Base-by-base conservation (phyloP, 2,888 invertebrate species). In the Parthenolecanium corni region DNA sequence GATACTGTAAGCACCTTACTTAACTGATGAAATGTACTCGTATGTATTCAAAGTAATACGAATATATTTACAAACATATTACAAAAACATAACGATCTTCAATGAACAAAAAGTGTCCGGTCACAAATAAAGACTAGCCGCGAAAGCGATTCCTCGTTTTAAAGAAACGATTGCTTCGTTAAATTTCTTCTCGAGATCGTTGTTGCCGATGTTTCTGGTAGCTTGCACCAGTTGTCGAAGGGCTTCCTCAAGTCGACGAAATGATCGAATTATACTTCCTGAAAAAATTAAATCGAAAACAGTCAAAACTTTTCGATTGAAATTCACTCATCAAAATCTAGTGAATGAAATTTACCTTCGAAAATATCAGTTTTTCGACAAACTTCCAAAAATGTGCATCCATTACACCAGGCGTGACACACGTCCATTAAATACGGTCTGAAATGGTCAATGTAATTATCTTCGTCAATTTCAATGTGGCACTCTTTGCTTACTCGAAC, bases 81-180 rank as follows among this genome's bases (percentile, higher is more conserved):
- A 4, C 5, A 31, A 31, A 31, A 31, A 31, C 31, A 31, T 9
- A 44, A 44, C 14, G 14, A 44, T 44, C 5, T 16, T 44, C 14
- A 44, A 44, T 16, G 14, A 16, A 44, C 5, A 14, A 3, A n/a
- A 9, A 5, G n/a, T 44, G 16, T 16, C n/a, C 3, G 6, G 25
- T 46, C 6, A 92, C 69, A 94, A 78, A 76, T 98, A 98, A 58
- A 98, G 81, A 75, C 95, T 96, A 64, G 97, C 96, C 21, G 98
- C 98, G 76, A 99, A 99, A n/a, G 98, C 91, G 72, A 99, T 99
- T 74, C 98, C 98, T 68, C 98, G 81, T 75, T 98, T 99, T 64
- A 98, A 82, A 67, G 89, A 75, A 71, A 86, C 87, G 68, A 95
- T 88, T 64, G 90, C 89, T 72, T 91, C 89, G 68, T 88, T 85